These are phyloP conservation scores for Gymnocephalus cernua DNA, from an alignment of 2,113 vertebrate genomes.

Conservation along the genomic window DNA sequence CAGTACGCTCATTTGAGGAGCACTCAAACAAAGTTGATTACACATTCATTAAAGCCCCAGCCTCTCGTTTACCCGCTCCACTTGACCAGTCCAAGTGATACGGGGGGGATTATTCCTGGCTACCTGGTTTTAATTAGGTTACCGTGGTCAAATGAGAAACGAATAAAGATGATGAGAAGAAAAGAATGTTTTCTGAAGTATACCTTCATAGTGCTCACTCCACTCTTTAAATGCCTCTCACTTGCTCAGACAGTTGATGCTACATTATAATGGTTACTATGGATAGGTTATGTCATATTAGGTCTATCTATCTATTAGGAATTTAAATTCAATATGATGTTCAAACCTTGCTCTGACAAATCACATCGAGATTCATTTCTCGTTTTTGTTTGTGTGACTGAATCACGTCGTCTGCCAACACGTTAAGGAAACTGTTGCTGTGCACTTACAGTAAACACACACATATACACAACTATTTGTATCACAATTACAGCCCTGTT, in stretches of 20 bases:
- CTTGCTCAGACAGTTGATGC: constrained; percentile 27
- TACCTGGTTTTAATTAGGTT: constrained; percentile 26
- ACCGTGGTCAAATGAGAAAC: background rate
- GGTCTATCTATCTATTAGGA: background rate
- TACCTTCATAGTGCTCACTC: background rate
- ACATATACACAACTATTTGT: background rate
- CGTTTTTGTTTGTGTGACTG: background rate
- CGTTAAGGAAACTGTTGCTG: background rate
- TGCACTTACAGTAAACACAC: background rate
- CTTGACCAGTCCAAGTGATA: constrained; percentile 40
- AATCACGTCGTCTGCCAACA: background rate
- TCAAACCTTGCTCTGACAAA: background rate
- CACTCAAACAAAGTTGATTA: constrained; percentile 69
- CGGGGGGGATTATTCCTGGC: constrained; percentile 17
- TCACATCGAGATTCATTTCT: background rate
- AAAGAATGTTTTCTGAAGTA: background rate
- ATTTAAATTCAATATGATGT: constrained; percentile 15
- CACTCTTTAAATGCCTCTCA: constrained; percentile 10
- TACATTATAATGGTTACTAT: constrained; percentile 13
- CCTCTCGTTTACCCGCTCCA: constrained; percentile 36
- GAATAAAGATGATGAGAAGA: constrained; percentile 11
- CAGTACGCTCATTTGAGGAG: constrained; percentile 46
- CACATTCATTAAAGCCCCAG: constrained; percentile 67
- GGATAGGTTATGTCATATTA: constrained; percentile 14
- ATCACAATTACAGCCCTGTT: too few relatives aligned